Evolutionary conservation across 2,888 invertebrate species (phyloP).

Genomic region (Elmis aenea): DNA sequence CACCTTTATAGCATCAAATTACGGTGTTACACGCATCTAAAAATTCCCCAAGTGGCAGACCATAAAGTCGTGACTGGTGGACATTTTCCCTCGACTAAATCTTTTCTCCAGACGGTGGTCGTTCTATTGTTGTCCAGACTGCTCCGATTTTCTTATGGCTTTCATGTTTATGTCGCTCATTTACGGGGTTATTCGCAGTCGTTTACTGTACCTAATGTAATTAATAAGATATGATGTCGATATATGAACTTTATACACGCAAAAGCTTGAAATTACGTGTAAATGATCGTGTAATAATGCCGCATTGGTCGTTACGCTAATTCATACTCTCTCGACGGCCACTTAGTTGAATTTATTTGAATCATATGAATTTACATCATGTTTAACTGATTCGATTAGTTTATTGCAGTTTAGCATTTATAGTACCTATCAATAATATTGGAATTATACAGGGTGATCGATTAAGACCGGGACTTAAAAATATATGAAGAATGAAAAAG

Average conservation of each 20-base stretch:
- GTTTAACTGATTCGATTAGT: no score
- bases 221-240: slow-evolving; percentile 11
- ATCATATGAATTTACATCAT: no score
- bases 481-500: no score
- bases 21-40: slow-evolving; percentile 14
- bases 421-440: no score
- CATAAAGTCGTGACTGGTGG: slow-evolving; percentile 18
- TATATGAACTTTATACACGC: slow-evolving; percentile 19
- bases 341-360: no score
- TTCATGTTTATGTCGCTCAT: slow-evolving; percentile 20
- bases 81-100: slow-evolving; percentile 17
- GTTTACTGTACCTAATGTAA: no score
- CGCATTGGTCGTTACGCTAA: no score
- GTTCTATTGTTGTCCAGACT: slow-evolving; percentile 20
- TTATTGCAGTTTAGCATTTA: no score
- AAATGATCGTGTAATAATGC: slow-evolving; percentile 14
- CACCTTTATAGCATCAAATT: slow-evolving; percentile 17
- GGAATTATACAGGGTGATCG: no score
- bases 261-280: no score
- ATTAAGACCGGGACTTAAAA: no score
- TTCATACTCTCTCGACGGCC: no score
- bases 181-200: slow-evolving; percentile 15
- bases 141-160: slow-evolving; percentile 18
- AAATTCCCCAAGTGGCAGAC: slow-evolving; percentile 18
- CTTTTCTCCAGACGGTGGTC: slow-evolving; percentile 16